Evolutionary conservation across 1,140 invertebrate genomes (phyloP), one percentile per base, ranked within the genome.

Genomic region (Drosophila pandora): DNA sequence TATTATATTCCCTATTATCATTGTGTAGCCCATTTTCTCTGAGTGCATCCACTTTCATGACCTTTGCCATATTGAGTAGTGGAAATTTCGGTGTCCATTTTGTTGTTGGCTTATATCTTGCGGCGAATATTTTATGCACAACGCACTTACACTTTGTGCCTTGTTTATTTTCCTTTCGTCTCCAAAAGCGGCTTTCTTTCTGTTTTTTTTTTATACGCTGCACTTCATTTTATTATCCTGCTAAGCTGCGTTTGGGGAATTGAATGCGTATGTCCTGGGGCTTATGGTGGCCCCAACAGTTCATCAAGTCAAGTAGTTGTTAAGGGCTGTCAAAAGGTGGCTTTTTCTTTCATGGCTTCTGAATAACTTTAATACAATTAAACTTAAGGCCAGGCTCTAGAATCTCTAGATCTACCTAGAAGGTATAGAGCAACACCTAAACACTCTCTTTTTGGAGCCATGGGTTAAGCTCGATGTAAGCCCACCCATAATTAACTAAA

Each of bases 181-280:
- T 65, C 45, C 12, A 7, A 62, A 65, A 65, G 63, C 47, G 49
- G 47, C 60, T 74, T 65, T 54, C 41, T 9, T 9, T 49, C 2
- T n/a, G 4, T 61, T 74, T 69, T 65, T 77, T 69, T 67, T 85
- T 78, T 85, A 76, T 82, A 57, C 73, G 78, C 78, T 85, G 82
- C 82, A 85, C 82, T 87, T 85, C 82, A 87, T 85, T 85, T 85
- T 85, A 85, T 85, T 85, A 70, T 87, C 74, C 73, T 53, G 74
- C 82, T 87, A 85, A 85, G 82, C 82, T 87, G 69, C 77, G 82
- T 76, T 85, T 76, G 78, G 82, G 82, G 82, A 85, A 87, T 87
- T 87, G 77, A 85, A 85, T 87, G 82, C 83, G 69, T 77, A 82
- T 85, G 75, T 87, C 83, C 82, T 23, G 52, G 78, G 81, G 78